Percentiles rank a stretch among this genome's conserved stretches.
phyloP scores from a whole-genome alignment of 2,888 invertebrate species.

The Litoditis marina region DNA sequence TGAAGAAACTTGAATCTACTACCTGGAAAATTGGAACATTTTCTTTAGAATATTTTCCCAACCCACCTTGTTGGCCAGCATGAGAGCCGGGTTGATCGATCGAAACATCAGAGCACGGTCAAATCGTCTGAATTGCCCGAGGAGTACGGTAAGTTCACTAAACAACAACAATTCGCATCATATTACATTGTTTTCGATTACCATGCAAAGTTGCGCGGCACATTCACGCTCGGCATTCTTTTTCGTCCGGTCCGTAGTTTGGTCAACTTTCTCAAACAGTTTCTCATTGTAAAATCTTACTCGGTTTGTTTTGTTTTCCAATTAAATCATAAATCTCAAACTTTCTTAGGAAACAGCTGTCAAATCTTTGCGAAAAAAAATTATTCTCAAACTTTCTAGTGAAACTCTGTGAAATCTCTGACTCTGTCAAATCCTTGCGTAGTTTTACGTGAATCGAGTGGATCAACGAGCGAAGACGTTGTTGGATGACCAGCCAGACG shows the following conservation, averaged over 20 bases:
- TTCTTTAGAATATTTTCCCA: not conserved
- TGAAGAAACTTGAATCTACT: too few species aligned
- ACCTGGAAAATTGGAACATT: too few species aligned
- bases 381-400: not conserved
- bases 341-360: too few species aligned
- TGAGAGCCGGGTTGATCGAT: conserved; percentile 52
- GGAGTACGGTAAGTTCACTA: conserved; percentile 5
- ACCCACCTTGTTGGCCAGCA: conserved; percentile 50
- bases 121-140: conserved; percentile 26
- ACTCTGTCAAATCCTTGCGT: conserved; percentile 11
- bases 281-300: not conserved
- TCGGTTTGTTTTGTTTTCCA: too few species aligned
- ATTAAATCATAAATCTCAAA: too few species aligned
- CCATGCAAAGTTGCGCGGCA: too few species aligned
- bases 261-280: not conserved
- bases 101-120: conserved; percentile 48
- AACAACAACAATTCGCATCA: too few species aligned
- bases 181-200: too few species aligned
- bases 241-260: not conserved
- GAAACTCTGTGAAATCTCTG: too few species aligned
- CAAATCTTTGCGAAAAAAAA: not conserved
- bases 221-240: too few species aligned
- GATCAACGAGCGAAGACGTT: not conserved
- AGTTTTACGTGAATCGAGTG: not conserved
- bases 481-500: conserved; percentile 11